phyloP scores from a whole-genome alignment of 2,113 vertebrate genomes.

The Hystrix cristata region DNA sequence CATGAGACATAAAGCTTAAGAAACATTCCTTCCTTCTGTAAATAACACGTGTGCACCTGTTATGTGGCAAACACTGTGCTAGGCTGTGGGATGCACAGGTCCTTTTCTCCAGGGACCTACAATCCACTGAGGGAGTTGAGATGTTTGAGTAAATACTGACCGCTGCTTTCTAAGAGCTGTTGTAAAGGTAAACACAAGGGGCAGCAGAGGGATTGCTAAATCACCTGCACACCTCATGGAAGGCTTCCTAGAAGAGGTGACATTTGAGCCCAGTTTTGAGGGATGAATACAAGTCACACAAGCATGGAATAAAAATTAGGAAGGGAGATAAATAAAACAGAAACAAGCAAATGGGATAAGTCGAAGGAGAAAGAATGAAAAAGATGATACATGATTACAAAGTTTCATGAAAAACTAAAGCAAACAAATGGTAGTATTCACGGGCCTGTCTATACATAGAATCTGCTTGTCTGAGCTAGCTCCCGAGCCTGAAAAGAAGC shows the following conservation, averaged over 20 bases:
- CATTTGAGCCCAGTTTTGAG: slow-evolving; percentile 18
- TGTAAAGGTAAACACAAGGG: neutral
- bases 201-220: slow-evolving; percentile 27
- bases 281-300: neutral
- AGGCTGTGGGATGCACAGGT: neutral
- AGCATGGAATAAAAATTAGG: slow-evolving; percentile 20
- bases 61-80: neutral
- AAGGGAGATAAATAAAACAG: slow-evolving; percentile 11
- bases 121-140: neutral
- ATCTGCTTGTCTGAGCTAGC: neutral
- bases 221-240: slow-evolving; percentile 9
- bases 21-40: slow-evolving; percentile 4
- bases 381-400: neutral
- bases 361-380: neutral
- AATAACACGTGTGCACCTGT: neutral
- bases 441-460: slow-evolving; percentile 10
- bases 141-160: slow-evolving; percentile 35
- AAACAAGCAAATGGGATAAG: neutral
- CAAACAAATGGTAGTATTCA: slow-evolving; percentile 79
- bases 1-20: slow-evolving; percentile 24
- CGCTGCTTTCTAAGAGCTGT: neutral
- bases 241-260: slow-evolving; percentile 49
- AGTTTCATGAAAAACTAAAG: slow-evolving; percentile 79
- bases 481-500: neutral
- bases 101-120: slow-evolving; percentile 12